Evolutionary conservation across 2,113 vertebrate genomes (phyloP), one percentile per base, ranked within the genome.

Genomic region (Pteropus alecto): DNA sequence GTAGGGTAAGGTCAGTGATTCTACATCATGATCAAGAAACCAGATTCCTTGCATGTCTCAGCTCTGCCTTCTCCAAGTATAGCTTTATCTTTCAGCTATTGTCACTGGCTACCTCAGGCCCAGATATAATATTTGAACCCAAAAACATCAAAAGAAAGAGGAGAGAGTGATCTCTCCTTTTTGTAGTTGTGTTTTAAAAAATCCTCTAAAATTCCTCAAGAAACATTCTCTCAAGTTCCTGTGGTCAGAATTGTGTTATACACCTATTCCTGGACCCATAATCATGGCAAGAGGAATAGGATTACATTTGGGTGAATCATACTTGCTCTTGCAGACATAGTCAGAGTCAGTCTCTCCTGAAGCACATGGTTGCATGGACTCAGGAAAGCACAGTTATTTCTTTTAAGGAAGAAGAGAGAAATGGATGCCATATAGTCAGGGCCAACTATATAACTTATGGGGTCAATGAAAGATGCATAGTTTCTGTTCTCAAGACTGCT

Each of bases 301-400:
- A n/a, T 81, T 67, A n/a, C 21, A 6, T 43, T 24, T 16, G 26
- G 33, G 38, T 7, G 89, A 46, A 58, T 60, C 43, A 82, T 46
- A 16, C 24, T n/a, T 8, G 9, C 5, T 86, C 38, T 18, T n/a
- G 10, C 9, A 63, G 21, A 9, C 21, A 2, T 43, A 35, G 26
- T 79, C 16, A 33, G n/a, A 13, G 7, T 54, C 13, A 18, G 4
- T 26, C 28, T 54, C 41, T 35, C 60, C 35, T 0, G 35, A 60
- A 7, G 35, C 5, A 21, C 6, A 5, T 0, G 24, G 41, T 11
- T 51, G 7, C 3, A 24, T 1, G 2, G 61, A 63, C 0, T 38
- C 18, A 1, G 22, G 35, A 88, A 77, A 89, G 24, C 1, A 26
- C 15, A 38, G 19, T 71, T 51, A 51, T 51, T 51, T 77, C 22